Evolutionary conservation across 2,888 invertebrate species (phyloP).

Genomic region (Ichneumon xanthorius): DNA sequence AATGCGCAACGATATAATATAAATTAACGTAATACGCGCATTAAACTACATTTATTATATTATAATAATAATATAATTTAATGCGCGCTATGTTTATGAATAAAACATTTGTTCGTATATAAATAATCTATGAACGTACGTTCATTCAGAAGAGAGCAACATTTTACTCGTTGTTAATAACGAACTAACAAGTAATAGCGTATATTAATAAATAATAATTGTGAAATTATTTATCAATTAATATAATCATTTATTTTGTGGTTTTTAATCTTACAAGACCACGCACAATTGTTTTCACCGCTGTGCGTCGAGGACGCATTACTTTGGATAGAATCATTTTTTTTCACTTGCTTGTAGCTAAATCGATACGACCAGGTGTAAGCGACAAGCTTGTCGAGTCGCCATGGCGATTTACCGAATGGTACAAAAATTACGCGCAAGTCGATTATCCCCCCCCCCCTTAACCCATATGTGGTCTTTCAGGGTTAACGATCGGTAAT

Average conservation of each 20-base stretch:
- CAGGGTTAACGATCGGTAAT: background rate
- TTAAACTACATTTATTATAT: too few relatives aligned
- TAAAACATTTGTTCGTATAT: background rate
- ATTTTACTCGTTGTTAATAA: background rate
- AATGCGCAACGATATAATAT: constrained; percentile 1
- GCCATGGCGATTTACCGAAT: background rate
- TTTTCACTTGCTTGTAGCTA: background rate
- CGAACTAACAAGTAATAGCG: background rate
- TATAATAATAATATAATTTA: background rate
- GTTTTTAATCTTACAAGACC: background rate
- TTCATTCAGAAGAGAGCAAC: constrained; percentile 4
- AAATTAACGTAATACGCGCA: too few relatives aligned
- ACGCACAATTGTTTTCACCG: background rate
- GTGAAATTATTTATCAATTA: constrained; percentile 4
- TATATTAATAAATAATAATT: constrained; percentile 6
- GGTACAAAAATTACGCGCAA: background rate
- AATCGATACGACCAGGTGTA: constrained; percentile 11
- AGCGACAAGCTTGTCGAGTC: background rate
- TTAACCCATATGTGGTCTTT: background rate
- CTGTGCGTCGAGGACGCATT: background rate
- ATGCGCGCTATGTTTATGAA: background rate
- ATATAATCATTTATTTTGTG: background rate
- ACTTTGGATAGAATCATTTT: background rate
- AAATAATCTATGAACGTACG: background rate
- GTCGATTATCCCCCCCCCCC: background rate